These are phyloP conservation scores for Drosophila colorata DNA, from an alignment of 2,888 invertebrate genomes.

Conservation along the genomic window DNA sequence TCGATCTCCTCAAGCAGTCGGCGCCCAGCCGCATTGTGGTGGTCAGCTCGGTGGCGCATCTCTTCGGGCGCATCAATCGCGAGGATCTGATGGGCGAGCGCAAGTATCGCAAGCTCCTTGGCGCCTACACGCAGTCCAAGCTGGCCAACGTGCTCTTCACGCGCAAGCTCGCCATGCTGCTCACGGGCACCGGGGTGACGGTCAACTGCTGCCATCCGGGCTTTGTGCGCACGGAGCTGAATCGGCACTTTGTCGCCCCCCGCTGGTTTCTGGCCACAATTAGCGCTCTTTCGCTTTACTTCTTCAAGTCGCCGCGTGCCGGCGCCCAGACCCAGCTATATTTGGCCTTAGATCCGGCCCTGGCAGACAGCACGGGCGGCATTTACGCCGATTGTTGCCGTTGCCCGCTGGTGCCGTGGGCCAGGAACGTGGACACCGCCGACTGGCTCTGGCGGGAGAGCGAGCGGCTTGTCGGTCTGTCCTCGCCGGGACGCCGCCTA, in stretches of 20 bases:
- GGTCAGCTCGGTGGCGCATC: conserved; percentile 90
- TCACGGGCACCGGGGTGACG: conserved; percentile 88
- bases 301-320: conserved; percentile 80
- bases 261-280: conserved; percentile 60
- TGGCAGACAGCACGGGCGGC: conserved; percentile 76
- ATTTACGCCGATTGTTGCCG: conserved; percentile 88
- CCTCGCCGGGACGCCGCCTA: conserved; percentile 26
- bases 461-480: conserved; percentile 80
- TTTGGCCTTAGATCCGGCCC: conserved; percentile 82
- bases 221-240: conserved; percentile 90
- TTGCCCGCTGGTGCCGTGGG: conserved; percentile 86
- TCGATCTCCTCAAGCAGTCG: conserved; percentile 87
- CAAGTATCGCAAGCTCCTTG: conserved; percentile 87
- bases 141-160: conserved; percentile 92
- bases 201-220: conserved; percentile 91
- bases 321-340: conserved; percentile 83
- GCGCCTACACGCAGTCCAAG: conserved; percentile 92
- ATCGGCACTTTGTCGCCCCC: conserved; percentile 85
- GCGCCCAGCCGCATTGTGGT: conserved; percentile 91
- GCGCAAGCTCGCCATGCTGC: conserved; percentile 88
- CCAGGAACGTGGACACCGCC: conserved; percentile 86
- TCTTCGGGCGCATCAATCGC: conserved; percentile 88
- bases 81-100: conserved; percentile 90
- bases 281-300: conserved; percentile 60
- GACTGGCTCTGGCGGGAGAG: conserved; percentile 88